Conservation (phyloP, 2,888 invertebrate species). For the Morinoia aosen region DNA sequence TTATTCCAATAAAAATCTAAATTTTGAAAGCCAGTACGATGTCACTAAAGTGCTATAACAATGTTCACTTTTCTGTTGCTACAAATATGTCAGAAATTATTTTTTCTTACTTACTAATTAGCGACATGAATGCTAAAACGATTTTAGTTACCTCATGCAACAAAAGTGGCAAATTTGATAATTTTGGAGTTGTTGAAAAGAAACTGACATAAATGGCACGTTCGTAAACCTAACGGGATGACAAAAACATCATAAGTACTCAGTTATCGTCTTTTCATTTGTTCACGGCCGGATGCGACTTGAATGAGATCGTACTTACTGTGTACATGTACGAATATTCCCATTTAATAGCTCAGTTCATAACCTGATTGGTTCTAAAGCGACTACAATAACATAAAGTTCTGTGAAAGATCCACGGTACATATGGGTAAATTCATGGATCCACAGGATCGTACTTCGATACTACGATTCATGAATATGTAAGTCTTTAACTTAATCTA, state of each 20-base stretch:
- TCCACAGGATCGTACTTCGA: neutral
- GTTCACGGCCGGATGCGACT: neutral
- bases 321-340: neutral
- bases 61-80: neutral
- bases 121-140: neutral
- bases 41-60: neutral
- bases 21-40: neutral
- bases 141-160: neutral
- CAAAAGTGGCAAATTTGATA: neutral
- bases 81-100: neutral
- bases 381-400: neutral
- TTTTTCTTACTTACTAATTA: neutral
- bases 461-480: neutral
- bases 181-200: neutral
- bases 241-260: neutral
- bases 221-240: neutral
- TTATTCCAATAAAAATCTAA: neutral
- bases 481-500: neutral
- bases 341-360: neutral
- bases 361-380: neutral
- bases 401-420: neutral
- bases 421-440: neutral
- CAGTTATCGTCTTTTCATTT: too few species aligned
- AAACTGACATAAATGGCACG: neutral
- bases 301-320: neutral